phyloP scores from a whole-genome alignment of 2,113 vertebrate genomes.

The Oreochromis spilurus region DNA sequence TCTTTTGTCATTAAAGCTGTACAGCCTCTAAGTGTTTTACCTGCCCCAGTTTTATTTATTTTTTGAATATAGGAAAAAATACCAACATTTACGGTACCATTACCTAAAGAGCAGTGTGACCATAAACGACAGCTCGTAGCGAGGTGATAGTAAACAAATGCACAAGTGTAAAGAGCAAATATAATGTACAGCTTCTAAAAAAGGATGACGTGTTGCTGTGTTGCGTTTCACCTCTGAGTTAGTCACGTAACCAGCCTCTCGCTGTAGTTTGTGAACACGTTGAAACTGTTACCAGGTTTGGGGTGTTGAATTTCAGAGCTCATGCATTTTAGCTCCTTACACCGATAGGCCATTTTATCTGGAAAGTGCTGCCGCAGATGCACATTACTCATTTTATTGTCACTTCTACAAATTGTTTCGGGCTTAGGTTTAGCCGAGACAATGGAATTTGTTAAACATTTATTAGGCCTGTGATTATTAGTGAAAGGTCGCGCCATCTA shows the following conservation, averaged over 20 bases:
- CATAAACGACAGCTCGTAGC: fast-evolving
- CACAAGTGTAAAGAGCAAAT: fast-evolving
- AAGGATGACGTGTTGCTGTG: fast-evolving
- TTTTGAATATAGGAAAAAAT: not conserved
- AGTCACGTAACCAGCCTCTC: not conserved
- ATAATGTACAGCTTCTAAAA: not conserved
- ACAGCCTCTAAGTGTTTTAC: not conserved
- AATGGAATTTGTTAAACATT: not conserved
- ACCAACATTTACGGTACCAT: fast-evolving
- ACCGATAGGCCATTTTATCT: not conserved
- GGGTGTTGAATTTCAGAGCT: not conserved
- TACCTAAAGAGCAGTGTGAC: fast-evolving
- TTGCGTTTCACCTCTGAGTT: not conserved
- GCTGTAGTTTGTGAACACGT: not conserved
- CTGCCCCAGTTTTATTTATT: fast-evolving
- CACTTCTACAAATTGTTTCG: not conserved
- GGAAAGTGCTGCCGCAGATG: not conserved
- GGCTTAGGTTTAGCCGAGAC: not conserved
- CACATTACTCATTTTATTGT: slow-evolving; percentile 11
- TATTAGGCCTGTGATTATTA: not conserved
- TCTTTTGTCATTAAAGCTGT: not conserved
- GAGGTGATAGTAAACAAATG: not conserved
- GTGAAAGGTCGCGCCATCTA: not conserved
- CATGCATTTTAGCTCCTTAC: not conserved
- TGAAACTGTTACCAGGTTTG: not conserved